Evolutionary conservation across 2,797 vertebrate genomes (phyloP), one percentile per base, ranked within the genome.

Genomic region (Podargus strigoides): DNA sequence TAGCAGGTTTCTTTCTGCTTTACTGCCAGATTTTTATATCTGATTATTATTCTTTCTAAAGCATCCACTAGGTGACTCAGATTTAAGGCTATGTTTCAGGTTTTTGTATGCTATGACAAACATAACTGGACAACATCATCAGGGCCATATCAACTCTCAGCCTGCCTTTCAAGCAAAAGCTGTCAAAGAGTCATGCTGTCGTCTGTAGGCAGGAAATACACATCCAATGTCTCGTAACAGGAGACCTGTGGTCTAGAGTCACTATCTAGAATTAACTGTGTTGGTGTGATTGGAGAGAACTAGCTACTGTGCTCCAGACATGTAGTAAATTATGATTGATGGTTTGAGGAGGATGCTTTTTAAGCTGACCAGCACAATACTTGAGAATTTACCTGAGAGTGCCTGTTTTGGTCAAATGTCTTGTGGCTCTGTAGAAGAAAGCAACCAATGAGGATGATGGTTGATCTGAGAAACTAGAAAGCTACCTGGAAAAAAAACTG

Each of bases 161-260:
- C 13, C 32, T 59, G 34, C 32, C 39, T 73, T 81, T 28, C 0
- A 6, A 64, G 17, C 14, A 59, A 79, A 39, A 63, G n/a, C 23
- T 44, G 64, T 12, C 26, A 27, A 62, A 46, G 3, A 27, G 8
- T 21, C 28, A 21, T 1, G 2, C 21, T 76, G 22, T 14, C 8
- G 0, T 34, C 52, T 75, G 23, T 18, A 39, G 52, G 5, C 30
- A 67, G 44, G 32, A 75, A 49, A 76, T 14, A 16, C 23, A 17
- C 10, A 46, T 26, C 16, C 21, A 24, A 0, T 4, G 5, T 21
- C 37, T 13, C 9, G 1, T 26, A 50, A 24, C 4, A 44, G 24
- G 19, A 50, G 3, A 67, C 9, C 8, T 50, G 5, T 59, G 22
- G 3, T 41, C 18, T 69, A 44, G 37, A 60, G 32, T 52, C 3